Evolutionary conservation across 2,113 vertebrate species (phyloP).

Genomic region (Nipponia nippon): DNA sequence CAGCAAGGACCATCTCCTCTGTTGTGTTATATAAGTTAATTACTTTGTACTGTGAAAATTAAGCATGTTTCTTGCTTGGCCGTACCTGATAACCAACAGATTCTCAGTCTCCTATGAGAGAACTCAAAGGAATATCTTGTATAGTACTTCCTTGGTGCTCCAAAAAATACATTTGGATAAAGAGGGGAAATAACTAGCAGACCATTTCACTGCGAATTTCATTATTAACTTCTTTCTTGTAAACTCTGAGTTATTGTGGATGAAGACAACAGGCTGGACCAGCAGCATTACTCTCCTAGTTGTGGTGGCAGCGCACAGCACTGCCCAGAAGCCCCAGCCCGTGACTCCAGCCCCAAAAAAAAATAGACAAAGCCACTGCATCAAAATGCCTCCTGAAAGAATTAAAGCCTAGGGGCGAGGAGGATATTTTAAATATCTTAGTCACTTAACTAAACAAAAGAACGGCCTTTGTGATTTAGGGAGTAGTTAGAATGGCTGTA

Average conservation of each 20-base stretch:
- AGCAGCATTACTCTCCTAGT: background rate
- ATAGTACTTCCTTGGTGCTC: background rate
- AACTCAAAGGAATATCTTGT: background rate
- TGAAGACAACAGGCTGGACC: background rate
- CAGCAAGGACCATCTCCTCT: background rate
- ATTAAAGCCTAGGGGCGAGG: too few relatives aligned
- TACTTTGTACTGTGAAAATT: background rate
- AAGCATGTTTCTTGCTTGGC: background rate
- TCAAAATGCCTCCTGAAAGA: too few relatives aligned
- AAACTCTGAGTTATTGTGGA: background rate
- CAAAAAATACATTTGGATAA: background rate
- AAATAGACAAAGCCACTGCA: too few relatives aligned
- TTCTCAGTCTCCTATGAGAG: background rate
- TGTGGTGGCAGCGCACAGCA: rapidly evolving
- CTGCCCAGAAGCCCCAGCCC: background rate
- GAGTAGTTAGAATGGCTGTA: too few relatives aligned
- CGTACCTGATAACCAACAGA: background rate
- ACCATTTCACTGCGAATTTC: rapidly evolving
- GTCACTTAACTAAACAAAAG: too few relatives aligned
- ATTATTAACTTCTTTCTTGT: background rate
- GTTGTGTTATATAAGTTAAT: background rate
- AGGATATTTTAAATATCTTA: too few relatives aligned
- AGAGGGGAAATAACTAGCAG: background rate
- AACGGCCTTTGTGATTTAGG: too few relatives aligned
- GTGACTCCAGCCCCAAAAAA: background rate